Conservation (phyloP, 2,113 vertebrate genomes). For the Oryzias curvinotus region DNA sequence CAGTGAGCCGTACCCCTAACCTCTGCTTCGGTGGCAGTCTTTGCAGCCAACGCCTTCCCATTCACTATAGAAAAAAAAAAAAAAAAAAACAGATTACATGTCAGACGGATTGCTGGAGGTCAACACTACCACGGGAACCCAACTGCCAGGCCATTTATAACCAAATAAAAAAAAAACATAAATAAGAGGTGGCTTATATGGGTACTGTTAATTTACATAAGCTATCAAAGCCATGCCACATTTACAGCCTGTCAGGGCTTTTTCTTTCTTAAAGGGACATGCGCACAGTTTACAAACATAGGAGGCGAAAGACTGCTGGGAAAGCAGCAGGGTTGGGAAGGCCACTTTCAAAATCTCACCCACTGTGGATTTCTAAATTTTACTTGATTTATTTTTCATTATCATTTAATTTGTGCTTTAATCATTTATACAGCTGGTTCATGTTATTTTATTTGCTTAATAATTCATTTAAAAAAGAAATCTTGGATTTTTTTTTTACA, state of each 20-base stretch:
- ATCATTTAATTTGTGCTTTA: conserved; percentile 12
- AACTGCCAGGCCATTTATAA: conserved; percentile 45
- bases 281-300: conserved; percentile 76
- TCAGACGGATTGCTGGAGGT: conserved; percentile 35
- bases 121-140: conserved; percentile 48
- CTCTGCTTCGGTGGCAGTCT: conserved; percentile 28
- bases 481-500: conserved; percentile 18
- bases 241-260: conserved; percentile 55
- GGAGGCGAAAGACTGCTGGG: conserved; percentile 59
- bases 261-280: conserved; percentile 81
- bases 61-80: conserved; percentile 37
- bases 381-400: background rate
- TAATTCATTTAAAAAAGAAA: conserved; percentile 20
- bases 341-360: conserved; percentile 24
- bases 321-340: conserved; percentile 64
- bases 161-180: conserved; percentile 38
- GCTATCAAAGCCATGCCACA: conserved; percentile 74
- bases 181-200: conserved; percentile 59
- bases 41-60: conserved; percentile 35
- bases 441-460: conserved; percentile 1
- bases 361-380: conserved; percentile 1
- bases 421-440: background rate
- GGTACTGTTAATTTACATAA: conserved; percentile 70
- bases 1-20: conserved; percentile 52
- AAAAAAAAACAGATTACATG: conserved; percentile 36